phyloP scores from a whole-genome alignment of 2,888 invertebrate genomes.

The Coelogynopora nodosa region DNA sequence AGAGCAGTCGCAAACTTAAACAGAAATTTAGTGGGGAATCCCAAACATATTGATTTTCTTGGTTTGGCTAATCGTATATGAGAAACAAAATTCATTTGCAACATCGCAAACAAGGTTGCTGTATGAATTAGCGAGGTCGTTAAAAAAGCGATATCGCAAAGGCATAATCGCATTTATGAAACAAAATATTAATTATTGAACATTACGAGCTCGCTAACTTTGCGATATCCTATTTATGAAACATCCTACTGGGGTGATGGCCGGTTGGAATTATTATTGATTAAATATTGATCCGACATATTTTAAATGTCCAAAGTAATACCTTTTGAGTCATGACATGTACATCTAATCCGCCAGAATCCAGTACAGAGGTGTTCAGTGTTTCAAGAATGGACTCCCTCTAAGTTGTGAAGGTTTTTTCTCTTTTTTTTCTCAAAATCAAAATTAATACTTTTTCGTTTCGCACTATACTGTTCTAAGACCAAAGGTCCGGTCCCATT shows the following conservation, averaged over 20 bases:
- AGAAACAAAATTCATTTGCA: not conserved
- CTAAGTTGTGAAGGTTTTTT: too few species aligned
- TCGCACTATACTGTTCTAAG: too few species aligned
- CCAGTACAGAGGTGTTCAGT: too few species aligned
- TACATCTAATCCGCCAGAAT: too few species aligned
- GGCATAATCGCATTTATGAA: not conserved
- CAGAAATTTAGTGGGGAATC: not conserved
- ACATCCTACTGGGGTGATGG: not conserved
- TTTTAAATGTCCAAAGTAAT: too few species aligned
- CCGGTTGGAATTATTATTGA: too few species aligned
- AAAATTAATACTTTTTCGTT: too few species aligned
- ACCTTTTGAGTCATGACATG: too few species aligned
- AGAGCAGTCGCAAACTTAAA: not conserved
- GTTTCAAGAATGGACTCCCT: too few species aligned
- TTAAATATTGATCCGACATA: too few species aligned
- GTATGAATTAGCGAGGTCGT: not conserved
- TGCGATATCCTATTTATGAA: not conserved
- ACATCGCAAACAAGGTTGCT: not conserved
- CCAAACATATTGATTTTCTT: not conserved
- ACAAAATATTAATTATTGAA: not conserved
- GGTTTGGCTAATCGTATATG: not conserved
- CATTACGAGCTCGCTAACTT: not conserved
- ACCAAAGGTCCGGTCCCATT: too few species aligned
- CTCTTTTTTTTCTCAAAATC: too few species aligned
- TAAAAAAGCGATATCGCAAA: not conserved